Base-by-base conservation (phyloP, 2,888 invertebrate genomes). In the Pandemis heparana region DNA sequence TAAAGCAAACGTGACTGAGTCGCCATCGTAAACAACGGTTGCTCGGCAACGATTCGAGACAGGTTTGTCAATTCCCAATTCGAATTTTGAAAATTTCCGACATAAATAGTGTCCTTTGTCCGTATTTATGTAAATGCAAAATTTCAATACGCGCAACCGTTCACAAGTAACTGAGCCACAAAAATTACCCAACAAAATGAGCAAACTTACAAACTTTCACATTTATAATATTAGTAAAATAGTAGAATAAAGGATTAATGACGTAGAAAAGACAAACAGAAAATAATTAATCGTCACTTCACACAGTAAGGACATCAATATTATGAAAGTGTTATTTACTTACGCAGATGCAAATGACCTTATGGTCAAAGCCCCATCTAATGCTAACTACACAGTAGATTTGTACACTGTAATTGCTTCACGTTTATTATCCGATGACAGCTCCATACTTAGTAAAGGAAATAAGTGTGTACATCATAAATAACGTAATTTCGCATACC, bases 291-390 rank as follows among this genome's bases (percentile, higher is more conserved):
- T 38, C 39, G 56, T 32, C 7, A 39, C 51, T n/a, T 38, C 16
- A 51, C 38, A 8, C 8, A 10, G 23, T 39, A 32, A 48, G 23
- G 5, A 18, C 63, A 69, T 48, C 10, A 64, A 64, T 46, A 70
- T 53, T 46, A 70, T 53, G 69, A 65, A 70, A 65, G 74, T 70
- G 53, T 61, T 65, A 74, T 74, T 70, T 65, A 61, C 32, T 41
- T 43, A 10, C 5, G 12, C 43, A 43, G 12, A 41, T 41, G 9
- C 16, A 51, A 18, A 67, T 56, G 56, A 69, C n/a, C 51, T 56
- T 32, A 16, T 39, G 38, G 6, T 10, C 32, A 1, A 6, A 23
- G 18, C 32, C 32, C 38, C 18, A 46, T 43, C 62, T 53, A 39
- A 62, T 68, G 62, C 38, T 23, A 53, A 53, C 9, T 18, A 18